Evolutionary conservation across 2,888 invertebrate species (phyloP).

Genomic region (Zele albiditarsus): DNA sequence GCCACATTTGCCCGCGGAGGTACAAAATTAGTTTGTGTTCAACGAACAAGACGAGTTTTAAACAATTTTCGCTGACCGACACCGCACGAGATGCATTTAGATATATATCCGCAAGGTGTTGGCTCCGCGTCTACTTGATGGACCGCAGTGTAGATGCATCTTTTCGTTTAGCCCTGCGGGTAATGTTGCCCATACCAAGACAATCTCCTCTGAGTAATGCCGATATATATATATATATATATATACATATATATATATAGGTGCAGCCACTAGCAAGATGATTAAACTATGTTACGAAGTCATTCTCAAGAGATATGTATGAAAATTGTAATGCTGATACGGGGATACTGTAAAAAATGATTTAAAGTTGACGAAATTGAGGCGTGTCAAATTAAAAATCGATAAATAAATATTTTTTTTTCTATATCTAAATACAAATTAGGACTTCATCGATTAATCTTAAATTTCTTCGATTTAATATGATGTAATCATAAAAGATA

Average conservation of each 20-base stretch:
- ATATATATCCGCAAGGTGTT: conserved; percentile 24
- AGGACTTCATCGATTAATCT: too few species aligned
- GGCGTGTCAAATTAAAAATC: neutral
- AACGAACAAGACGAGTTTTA: conserved; percentile 56
- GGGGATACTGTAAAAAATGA: neutral
- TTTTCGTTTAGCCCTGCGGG: neutral
- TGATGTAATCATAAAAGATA: neutral
- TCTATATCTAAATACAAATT: too few species aligned
- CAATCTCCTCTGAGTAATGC: neutral
- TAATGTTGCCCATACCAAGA: neutral
- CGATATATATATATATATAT: neutral
- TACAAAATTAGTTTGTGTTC: conserved; percentile 60
- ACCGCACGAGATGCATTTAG: conserved; percentile 36
- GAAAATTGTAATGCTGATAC: neutral
- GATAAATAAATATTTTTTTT: neutral
- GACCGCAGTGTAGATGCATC: conserved; percentile 11
- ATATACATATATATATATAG: neutral
- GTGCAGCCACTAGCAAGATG: neutral
- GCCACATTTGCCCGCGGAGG: conserved; percentile 31
- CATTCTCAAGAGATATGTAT: neutral
- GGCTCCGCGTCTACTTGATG: conserved; percentile 6
- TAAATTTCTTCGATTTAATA: too few species aligned
- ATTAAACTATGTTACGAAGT: conserved; percentile 11
- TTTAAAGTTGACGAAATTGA: neutral
- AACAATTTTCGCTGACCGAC: conserved; percentile 58